Base-by-base conservation (phyloP, 2,113 vertebrate genomes). In the Dinomys branickii region DNA sequence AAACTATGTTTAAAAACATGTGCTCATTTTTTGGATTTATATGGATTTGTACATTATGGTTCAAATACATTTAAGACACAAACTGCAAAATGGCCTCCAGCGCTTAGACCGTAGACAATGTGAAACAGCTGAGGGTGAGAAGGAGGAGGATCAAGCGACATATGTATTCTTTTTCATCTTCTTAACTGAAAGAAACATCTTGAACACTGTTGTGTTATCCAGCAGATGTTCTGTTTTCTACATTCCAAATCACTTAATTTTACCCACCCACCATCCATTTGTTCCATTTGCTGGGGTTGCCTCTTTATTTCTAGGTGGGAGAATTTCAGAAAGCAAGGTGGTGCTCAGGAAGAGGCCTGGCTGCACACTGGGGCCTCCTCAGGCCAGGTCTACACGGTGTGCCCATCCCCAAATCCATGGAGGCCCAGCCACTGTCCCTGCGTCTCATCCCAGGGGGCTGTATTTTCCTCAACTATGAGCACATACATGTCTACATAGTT, bases 281-380 rank as follows among this genome's bases (percentile, higher is more conserved):
- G 1, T n/a, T 93, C 85, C 85, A 26, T 84, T 89, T 24, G n/a
- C 28, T 38, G 33, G 63, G 82, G 11, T 8, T 28, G 3, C 41
- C 44, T 54, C 95, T 91, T 85, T 33, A 20, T 38, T 56, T 47
- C 69, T 61, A 26, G 38, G 59, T 24, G 28, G 4, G 33, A 50
- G 20, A n/a, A 12, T 17, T 1, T 1, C 59, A 75, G 59, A 22
- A 13, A 54, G 50, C 33, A 7, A 11, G 38, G 33, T 6, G 4
- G 17, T 50, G 7, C 33, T 63, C 26, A 35, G 24, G 9, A n/a
- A 1, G 28, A 30, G 22, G 8, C 11, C 0, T 0, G 0, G 35
- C 30, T 2, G 11, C 12, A 50, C 28, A 20, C 28, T 38, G 1
- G 0, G 44, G 8, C 38, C 38, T 69, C 71, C 80, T 7, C 58